Conservation (phyloP, 30 jellyfish, hydroid and myxozoan species). For the Aurelia sp. region DNA sequence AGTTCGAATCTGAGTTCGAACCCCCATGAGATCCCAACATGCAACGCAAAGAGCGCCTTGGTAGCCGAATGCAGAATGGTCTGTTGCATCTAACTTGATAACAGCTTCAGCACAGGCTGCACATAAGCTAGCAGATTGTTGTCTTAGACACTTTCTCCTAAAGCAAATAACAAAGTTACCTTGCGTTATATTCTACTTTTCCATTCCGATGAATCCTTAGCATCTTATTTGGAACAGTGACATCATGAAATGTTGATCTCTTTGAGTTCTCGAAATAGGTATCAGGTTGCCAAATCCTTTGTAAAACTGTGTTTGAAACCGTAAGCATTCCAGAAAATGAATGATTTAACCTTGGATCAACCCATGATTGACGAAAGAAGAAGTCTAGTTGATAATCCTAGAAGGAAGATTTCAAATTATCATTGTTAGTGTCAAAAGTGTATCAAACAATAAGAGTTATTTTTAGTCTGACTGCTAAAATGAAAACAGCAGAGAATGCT, state of each 20-base stretch:
- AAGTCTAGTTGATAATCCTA: constrained; percentile 96
- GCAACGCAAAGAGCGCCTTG: too few species aligned
- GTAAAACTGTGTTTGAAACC: constrained; percentile 82
- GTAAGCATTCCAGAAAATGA: constrained; percentile 81
- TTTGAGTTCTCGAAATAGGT: constrained; percentile 93
- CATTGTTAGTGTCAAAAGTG: too few species aligned
- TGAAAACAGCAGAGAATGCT: too few species aligned
- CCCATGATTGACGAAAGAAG: constrained; percentile 97
- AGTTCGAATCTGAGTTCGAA: too few species aligned
- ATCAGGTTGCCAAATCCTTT: constrained; percentile 93
- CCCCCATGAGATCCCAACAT: too few species aligned
- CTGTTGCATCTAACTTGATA: too few species aligned
- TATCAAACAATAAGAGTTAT: too few species aligned
- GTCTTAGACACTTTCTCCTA: too few species aligned
- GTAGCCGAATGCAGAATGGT: too few species aligned
- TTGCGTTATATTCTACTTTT: constrained; percentile 85
- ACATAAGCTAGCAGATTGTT: too few species aligned
- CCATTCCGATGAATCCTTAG: constrained; percentile 85
- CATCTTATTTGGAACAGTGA: constrained; percentile 93
- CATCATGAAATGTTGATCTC: constrained; percentile 90
- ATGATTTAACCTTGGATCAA: constrained; percentile 82
- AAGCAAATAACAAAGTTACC: constrained; percentile 30
- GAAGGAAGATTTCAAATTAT: neutral
- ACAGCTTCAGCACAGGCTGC: too few species aligned
- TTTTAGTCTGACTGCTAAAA: too few species aligned